Conservation (phyloP, 2,888 invertebrate genomes). For the Abrostola triplasia region DNA sequence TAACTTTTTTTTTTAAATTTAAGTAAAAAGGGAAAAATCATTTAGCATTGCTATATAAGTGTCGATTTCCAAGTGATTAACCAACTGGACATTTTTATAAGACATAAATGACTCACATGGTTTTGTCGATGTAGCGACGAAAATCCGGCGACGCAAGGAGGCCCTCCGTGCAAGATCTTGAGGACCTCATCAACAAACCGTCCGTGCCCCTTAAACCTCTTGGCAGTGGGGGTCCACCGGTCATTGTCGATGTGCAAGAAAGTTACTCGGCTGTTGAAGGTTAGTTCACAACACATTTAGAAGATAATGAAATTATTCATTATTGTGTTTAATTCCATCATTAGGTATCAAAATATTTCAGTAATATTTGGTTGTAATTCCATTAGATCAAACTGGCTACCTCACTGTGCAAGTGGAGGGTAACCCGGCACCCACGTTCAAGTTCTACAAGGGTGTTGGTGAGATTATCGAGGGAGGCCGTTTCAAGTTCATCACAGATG, state of each 20-base stretch:
- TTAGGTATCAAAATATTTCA: not conserved
- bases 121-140: constrained; percentile 89
- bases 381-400: constrained; percentile 95
- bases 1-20: not conserved
- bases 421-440: constrained; percentile 97
- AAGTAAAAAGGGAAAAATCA: not conserved
- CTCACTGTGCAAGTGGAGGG: constrained; percentile 98
- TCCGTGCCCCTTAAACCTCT: constrained; percentile 95
- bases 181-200: constrained; percentile 96
- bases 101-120: constrained; percentile 53
- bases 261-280: constrained; percentile 99
- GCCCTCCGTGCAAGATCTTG: constrained; percentile 96
- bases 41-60: constrained; percentile 38
- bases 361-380: not conserved
- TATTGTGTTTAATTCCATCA: no score
- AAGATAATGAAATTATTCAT: not conserved
- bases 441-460: constrained; percentile 97
- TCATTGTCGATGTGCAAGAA: constrained; percentile 97
- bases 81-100: constrained; percentile 29
- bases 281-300: constrained; percentile 67
- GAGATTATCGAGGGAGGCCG: constrained; percentile 98
- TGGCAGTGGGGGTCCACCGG: constrained; percentile 95
- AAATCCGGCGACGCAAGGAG: constrained; percentile 97
- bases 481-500: constrained; percentile 98
- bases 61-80: constrained; percentile 73